Evolutionary conservation across 2,888 invertebrate species (phyloP), one percentile per base, ranked within the genome.

Genomic region (Brachyptera risi): DNA sequence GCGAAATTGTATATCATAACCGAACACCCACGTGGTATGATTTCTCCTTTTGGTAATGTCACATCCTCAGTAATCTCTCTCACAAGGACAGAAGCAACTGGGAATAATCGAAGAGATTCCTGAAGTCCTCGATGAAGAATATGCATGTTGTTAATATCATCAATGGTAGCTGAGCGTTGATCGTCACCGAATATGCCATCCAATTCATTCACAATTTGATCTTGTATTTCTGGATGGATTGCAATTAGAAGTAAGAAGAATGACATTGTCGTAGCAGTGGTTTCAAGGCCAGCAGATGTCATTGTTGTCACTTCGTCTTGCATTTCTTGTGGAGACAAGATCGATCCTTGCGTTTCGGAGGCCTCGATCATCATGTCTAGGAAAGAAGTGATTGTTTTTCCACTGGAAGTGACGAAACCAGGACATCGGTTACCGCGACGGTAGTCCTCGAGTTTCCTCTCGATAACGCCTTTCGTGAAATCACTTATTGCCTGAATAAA

Each of bases 231-330:
- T 24, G 59, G 64, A 42, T 67, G 61, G 38, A 65, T 54, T 7
- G 66, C 67, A 38, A 67, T 35, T 47, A 66, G 54, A 24, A 66
- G 37, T 11, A 66, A 35, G 7, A 60, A 37, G 40, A 60, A 65
- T 1, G 59, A 58, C 15, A 56, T 54, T 0, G 57, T 42, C n/a
- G 60, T 51, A 1, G 65, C 63, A 0, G 66, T 65, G 7, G 65
- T 66, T 40, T 66, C 66, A 40, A 63, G 62, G 11, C 66, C 66
- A 15, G 63, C 65, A n/a, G 63, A 63, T 15, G 65, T 63, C 5
- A 66, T 63, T 0, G 66, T 66, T 1, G 60, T 60, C 1, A 63
- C 56, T 56, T 66, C 65, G 54, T 66, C 64, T 42, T 61, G 59
- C 13, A 64, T 62, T 23, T 62, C 64, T 17, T 62, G 49, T 1